Evolutionary conservation across 2,797 vertebrate species (phyloP).

Genomic region (Decapterus maruadsi): DNA sequence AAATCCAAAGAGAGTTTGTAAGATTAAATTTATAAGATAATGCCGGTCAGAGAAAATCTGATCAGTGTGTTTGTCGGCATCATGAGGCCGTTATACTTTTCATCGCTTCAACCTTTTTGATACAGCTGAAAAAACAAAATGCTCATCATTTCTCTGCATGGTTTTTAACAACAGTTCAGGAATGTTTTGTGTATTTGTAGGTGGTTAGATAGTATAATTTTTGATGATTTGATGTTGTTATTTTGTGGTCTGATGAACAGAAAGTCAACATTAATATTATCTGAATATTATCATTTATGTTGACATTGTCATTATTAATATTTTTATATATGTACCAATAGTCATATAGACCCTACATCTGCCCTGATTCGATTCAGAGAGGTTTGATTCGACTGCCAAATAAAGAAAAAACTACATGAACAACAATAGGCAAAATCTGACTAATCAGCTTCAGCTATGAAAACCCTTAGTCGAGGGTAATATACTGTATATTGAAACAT

Average conservation of each 20-base stretch:
- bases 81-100: not conserved
- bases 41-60: conserved; percentile 9
- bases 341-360: too few species aligned
- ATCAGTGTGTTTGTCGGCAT: not conserved
- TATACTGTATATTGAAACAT: not conserved
- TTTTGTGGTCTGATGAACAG: not conserved
- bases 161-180: not conserved
- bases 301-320: too few species aligned
- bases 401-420: too few species aligned
- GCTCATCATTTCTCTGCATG: not conserved
- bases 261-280: not conserved
- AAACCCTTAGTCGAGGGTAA: too few species aligned
- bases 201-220: not conserved
- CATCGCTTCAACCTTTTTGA: not conserved
- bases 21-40: conserved; percentile 4
- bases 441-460: too few species aligned
- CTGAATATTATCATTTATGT: too few species aligned
- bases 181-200: not conserved
- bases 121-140: not conserved
- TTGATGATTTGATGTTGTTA: not conserved
- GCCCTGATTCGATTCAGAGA: too few species aligned
- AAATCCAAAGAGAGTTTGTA: conserved; percentile 11
- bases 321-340: too few species aligned
- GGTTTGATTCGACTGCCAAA: too few species aligned
- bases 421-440: too few species aligned